Conservation (phyloP, 2,888 invertebrate genomes). For the Malthinus flaveolus region DNA sequence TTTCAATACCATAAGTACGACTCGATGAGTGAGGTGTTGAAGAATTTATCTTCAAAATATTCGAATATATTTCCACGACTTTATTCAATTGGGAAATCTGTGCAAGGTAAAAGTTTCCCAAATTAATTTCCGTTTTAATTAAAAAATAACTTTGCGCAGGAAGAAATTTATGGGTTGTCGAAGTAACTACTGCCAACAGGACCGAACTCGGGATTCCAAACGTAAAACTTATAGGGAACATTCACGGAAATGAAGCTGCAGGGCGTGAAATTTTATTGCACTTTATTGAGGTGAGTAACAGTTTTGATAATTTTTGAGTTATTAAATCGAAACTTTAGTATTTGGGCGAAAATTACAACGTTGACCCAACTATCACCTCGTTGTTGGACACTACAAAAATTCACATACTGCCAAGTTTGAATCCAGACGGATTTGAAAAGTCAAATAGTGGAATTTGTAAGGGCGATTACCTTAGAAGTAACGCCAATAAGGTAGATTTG, state of each 20-base stretch:
- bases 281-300: slow-evolving; percentile 53
- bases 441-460: slow-evolving; percentile 43
- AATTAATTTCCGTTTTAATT: no score
- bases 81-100: slow-evolving; percentile 63
- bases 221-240: slow-evolving; percentile 73
- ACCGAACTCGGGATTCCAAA: slow-evolving; percentile 60
- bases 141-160: slow-evolving; percentile 47
- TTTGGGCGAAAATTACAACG: slow-evolving; percentile 54
- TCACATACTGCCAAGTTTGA: slow-evolving; percentile 75
- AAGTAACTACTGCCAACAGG: slow-evolving; percentile 53
- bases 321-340: slow-evolving; percentile 47
- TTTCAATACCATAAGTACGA: slow-evolving; percentile 56
- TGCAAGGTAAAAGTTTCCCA: slow-evolving; percentile 57
- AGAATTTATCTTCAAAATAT: slow-evolving; percentile 47
- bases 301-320: background rate
- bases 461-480: slow-evolving; percentile 43
- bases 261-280: slow-evolving; percentile 69
- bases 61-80: slow-evolving; percentile 50
- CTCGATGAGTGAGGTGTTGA: slow-evolving; percentile 51
- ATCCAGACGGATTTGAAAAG: slow-evolving; percentile 70
- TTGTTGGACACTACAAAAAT: slow-evolving; percentile 69
- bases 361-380: slow-evolving; percentile 58
- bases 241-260: slow-evolving; percentile 73
- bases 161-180: slow-evolving; percentile 62
- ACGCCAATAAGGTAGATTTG: slow-evolving; percentile 47